A percentile compares a stretch with the other conserved stretches of the same genome.
These are phyloP conservation scores for Mionectes macconnelli DNA, from an alignment of 2,113 vertebrate species.

Conservation along the genomic window DNA sequence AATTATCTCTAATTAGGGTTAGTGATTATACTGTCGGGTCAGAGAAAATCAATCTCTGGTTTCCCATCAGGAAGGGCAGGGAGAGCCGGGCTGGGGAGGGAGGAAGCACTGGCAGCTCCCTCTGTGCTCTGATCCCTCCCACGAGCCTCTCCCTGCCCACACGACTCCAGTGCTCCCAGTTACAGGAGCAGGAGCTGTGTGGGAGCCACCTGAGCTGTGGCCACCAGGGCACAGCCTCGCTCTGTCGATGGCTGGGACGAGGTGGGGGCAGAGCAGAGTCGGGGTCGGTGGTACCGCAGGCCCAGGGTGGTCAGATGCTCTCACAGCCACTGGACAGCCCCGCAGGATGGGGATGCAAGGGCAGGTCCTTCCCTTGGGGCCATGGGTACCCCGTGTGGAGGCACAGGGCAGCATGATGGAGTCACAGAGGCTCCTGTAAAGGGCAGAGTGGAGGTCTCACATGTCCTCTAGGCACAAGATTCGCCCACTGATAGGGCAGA, in stretches of 20 bases:
- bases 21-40: constrained; percentile 96
- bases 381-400: rapidly evolving
- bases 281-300: not conserved
- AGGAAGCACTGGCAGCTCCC: constrained; percentile 36
- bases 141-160: not conserved
- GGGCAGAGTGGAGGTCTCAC: not conserved
- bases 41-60: constrained; percentile 92
- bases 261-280: not conserved
- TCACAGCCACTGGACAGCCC: not conserved
- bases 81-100: constrained; percentile 68
- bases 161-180: rapidly evolving
- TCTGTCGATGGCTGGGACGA: rapidly evolving
- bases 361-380: not conserved
- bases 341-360: not conserved
- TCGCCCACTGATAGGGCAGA: not conserved
- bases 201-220: not conserved
- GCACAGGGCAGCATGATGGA: not conserved
- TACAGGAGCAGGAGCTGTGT: not conserved
- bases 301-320: rapidly evolving
- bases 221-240: rapidly evolving
- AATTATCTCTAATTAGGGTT: constrained; percentile 99
- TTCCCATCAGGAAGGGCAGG: constrained; percentile 84
- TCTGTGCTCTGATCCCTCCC: rapidly evolving
- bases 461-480: not conserved
- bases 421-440: not conserved